Percentiles rank a stretch among this genome's conserved stretches.
Evolutionary conservation across 2,797 vertebrate species (phyloP).

Genomic region (Myotis daubentonii): DNA sequence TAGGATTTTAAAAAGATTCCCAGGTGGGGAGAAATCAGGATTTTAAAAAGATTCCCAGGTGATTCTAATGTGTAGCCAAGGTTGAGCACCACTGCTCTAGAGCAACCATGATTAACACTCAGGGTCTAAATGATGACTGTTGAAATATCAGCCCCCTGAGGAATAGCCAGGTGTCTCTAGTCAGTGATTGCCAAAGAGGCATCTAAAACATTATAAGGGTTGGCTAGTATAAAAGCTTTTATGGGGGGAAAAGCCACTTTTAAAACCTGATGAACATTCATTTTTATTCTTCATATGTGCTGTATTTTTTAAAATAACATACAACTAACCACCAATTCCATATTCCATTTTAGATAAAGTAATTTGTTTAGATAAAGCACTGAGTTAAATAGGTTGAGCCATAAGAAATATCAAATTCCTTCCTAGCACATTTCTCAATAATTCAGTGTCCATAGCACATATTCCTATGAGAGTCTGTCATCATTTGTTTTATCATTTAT

Average conservation of each 20-base stretch:
- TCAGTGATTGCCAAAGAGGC: neutral
- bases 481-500: slow-evolving; percentile 36
- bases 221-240: slow-evolving; percentile 9
- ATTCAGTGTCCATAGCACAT: slow-evolving; percentile 23
- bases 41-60: too few species aligned
- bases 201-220: neutral
- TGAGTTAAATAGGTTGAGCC: neutral
- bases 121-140: neutral
- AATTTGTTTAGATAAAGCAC: slow-evolving; percentile 36
- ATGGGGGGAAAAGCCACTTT: neutral
- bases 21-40: too few species aligned
- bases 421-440: slow-evolving; percentile 31
- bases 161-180: neutral
- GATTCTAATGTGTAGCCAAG: too few species aligned
- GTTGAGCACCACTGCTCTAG: too few species aligned
- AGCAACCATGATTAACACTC: neutral
- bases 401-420: slow-evolving; percentile 52
- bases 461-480: neutral
- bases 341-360: neutral
- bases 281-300: neutral
- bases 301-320: neutral
- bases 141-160: slow-evolving; percentile 26
- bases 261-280: neutral
- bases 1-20: too few species aligned
- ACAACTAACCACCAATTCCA: neutral